phyloP scores from a whole-genome alignment of 2,797 vertebrate species.

The Pseudomugil gertrudae region DNA sequence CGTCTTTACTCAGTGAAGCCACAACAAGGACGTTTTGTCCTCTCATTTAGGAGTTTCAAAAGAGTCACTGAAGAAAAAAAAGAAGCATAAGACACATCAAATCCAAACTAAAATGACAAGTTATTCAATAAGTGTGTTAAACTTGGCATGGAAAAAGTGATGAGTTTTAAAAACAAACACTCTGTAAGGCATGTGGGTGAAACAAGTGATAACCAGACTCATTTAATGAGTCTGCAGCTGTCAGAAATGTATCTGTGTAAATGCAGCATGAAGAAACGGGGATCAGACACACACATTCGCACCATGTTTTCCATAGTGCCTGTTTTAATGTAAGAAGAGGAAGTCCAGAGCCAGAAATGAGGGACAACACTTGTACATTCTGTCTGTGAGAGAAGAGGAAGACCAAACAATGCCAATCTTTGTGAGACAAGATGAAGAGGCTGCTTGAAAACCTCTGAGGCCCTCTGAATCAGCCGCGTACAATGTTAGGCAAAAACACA shows the following conservation, averaged over 20 bases:
- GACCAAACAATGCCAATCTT: constrained; percentile 69
- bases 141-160: too few relatives aligned
- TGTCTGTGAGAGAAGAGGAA: constrained; percentile 43
- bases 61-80: constrained; percentile 13
- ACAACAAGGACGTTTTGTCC: constrained; percentile 48
- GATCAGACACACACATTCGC: too few relatives aligned
- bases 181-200: neutral
- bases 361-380: constrained; percentile 47
- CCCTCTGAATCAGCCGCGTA: constrained; percentile 41
- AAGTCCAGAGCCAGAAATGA: constrained; percentile 30
- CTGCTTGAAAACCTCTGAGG: constrained; percentile 55
- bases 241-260: too few relatives aligned
- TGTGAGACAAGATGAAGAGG: constrained; percentile 64
- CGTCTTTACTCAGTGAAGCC: constrained; percentile 41
- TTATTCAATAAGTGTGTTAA: neutral
- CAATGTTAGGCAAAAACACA: constrained; percentile 47
- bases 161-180: neutral
- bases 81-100: neutral
- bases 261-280: too few relatives aligned
- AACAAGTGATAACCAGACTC: too few relatives aligned
- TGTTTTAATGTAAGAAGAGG: constrained; percentile 14
- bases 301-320: constrained; percentile 31
- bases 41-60: constrained; percentile 31
- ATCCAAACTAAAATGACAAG: neutral
- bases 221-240: neutral